A percentile compares a stretch with the other conserved stretches of the same genome.
phyloP scores from a whole-genome alignment of 2,113 vertebrate species.

The Megalops atlanticus region DNA sequence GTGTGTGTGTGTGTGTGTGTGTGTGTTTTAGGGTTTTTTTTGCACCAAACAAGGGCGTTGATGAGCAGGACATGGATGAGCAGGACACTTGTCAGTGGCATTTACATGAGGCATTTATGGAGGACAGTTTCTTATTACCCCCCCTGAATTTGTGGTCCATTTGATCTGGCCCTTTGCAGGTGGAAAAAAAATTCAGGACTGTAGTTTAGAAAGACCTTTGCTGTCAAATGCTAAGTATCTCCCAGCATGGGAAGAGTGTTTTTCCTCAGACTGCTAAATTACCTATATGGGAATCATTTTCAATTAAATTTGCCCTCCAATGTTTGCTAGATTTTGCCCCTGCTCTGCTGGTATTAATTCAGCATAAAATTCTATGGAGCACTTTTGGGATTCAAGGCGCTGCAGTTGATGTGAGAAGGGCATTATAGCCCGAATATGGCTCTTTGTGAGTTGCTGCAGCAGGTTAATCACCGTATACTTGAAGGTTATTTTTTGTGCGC shows the following conservation, averaged over 20 bases:
- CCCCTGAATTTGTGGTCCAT: slow-evolving; percentile 10
- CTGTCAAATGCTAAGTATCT: slow-evolving; percentile 23
- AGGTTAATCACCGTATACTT: slow-evolving; percentile 36
- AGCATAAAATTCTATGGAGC: slow-evolving; percentile 24
- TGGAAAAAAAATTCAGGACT: not conserved
- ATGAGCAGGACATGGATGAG: no score
- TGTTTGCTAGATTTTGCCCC: not conserved
- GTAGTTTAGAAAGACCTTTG: slow-evolving; percentile 35
- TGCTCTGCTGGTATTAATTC: slow-evolving; percentile 22
- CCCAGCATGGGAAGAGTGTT: not conserved
- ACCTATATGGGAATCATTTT: slow-evolving; percentile 18
- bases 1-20: no score
- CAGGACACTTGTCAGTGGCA: no score
- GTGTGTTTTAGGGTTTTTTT: no score
- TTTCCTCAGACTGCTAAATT: slow-evolving; percentile 30
- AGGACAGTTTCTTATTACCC: slow-evolving; percentile 7
- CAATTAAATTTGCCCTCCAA: slow-evolving; percentile 36
- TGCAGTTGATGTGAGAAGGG: not conserved
- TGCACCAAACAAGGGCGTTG: no score
- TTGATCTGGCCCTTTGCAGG: slow-evolving; percentile 31
- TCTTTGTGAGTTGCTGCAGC: slow-evolving; percentile 20
- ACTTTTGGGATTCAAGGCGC: slow-evolving; percentile 19
- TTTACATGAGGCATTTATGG: slow-evolving; percentile 26
- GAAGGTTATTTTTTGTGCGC: slow-evolving; percentile 35
- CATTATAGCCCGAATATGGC: not conserved